Evolutionary conservation across 2,113 vertebrate species (phyloP).

Genomic region (Planiliza haematocheilus): DNA sequence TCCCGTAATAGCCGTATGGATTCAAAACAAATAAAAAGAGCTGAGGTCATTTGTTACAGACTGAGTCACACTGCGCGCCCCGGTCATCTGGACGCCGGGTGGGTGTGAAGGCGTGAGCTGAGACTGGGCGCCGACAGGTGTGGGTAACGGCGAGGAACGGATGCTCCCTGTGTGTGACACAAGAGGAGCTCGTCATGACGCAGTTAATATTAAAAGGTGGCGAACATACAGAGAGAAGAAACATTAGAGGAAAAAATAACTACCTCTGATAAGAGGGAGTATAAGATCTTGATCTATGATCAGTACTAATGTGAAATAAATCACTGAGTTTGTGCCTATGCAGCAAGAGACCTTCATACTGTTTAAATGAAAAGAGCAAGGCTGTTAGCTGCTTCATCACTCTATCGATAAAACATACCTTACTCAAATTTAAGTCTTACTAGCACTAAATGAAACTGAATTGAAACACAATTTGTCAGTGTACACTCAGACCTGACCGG

Average conservation of each 20-base stretch:
- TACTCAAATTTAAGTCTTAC: neutral
- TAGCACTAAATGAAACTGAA: accelerated
- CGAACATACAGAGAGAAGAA: conserved; percentile 9
- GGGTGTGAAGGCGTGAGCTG: conserved; percentile 3
- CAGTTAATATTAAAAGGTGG: conserved; percentile 24
- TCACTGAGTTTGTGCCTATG: conserved; percentile 2
- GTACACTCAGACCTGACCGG: neutral
- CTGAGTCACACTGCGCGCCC: conserved; percentile 10
- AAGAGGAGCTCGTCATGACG: neutral
- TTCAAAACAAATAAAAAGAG: conserved; percentile 60
- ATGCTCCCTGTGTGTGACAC: conserved; percentile 1
- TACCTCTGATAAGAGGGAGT: conserved; percentile 24
- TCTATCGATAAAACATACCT: neutral
- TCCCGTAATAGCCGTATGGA: conserved; percentile 44
- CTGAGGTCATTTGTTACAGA: conserved; percentile 44
- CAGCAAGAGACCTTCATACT: neutral
- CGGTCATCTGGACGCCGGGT: neutral
- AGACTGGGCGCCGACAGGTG: neutral
- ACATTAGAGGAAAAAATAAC: neutral
- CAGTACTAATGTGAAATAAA: conserved; percentile 34
- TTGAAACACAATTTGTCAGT: neutral
- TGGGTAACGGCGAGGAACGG: conserved; percentile 1
- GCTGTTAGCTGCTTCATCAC: neutral
- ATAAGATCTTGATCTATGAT: conserved; percentile 42
- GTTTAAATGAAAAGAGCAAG: neutral